Evolutionary conservation across 2,113 vertebrate genomes (phyloP).

Genomic region (Malurus elegans): DNA sequence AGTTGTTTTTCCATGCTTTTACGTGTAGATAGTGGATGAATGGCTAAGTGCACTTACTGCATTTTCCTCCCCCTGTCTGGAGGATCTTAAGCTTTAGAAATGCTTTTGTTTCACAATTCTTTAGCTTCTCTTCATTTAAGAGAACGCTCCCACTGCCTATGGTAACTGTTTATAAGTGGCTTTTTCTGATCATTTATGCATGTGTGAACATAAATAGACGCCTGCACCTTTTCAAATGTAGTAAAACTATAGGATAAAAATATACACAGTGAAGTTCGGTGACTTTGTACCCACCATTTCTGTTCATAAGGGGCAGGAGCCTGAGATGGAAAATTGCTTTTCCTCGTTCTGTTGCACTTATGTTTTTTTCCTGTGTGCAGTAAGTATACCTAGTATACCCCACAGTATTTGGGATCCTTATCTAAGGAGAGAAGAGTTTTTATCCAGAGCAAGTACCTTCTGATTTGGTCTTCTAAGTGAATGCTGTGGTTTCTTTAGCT

Average conservation of each 20-base stretch:
- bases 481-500: neutral
- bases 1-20: neutral
- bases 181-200: conserved; percentile 24
- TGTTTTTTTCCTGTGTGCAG: neutral
- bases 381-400: neutral
- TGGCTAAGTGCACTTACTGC: neutral
- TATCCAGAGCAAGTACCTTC: neutral
- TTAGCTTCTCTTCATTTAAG: neutral
- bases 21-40: neutral
- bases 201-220: neutral
- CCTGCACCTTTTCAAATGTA: neutral
- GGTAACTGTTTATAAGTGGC: neutral
- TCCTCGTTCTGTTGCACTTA: neutral
- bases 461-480: neutral
- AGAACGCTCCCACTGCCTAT: neutral
- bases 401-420: neutral
- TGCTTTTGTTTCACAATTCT: neutral
- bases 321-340: neutral
- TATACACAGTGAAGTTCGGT: neutral
- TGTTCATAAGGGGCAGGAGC: neutral
- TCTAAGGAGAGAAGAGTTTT: neutral
- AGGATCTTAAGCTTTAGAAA: neutral
- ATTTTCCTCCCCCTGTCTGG: neutral
- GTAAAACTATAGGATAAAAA: neutral
- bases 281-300: neutral